A percentile compares a stretch with the other conserved stretches of the same genome.
These are phyloP conservation scores for Neodontobutis hainanensis DNA, from an alignment of 2,113 vertebrate species.

Conservation along the genomic window DNA sequence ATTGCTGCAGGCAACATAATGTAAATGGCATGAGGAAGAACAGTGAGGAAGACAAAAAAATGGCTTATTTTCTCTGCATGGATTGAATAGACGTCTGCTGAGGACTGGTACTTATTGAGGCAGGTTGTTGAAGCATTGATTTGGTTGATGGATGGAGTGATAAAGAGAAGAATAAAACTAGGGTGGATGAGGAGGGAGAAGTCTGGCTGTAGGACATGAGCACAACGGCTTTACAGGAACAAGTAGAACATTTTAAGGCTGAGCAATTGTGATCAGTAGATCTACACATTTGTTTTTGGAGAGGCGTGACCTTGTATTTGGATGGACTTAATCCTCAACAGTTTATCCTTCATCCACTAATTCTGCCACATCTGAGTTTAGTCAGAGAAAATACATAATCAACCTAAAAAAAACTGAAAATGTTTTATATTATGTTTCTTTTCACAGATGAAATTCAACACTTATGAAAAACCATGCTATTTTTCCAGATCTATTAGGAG, in stretches of 20 bases:
- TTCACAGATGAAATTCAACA: background rate
- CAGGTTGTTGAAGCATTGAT: slow-evolving; percentile 21
- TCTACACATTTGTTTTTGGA: too few relatives aligned
- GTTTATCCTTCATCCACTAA: too few relatives aligned
- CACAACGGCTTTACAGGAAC: slow-evolving; percentile 20
- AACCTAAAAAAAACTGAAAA: background rate
- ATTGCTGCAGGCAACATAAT: background rate
- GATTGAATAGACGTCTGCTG: background rate
- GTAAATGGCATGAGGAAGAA: background rate
- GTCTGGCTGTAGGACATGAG: slow-evolving; percentile 28
- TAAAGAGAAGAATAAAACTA: slow-evolving; percentile 30
- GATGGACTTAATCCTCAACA: too few relatives aligned
- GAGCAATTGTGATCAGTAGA: background rate
- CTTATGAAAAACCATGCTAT: background rate
- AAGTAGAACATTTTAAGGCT: slow-evolving; percentile 8
- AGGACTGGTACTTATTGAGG: slow-evolving; percentile 12
- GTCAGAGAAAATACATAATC: too few relatives aligned
- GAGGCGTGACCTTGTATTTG: too few relatives aligned
- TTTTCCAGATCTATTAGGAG: background rate
- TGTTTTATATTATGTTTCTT: background rate
- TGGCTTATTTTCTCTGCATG: background rate
- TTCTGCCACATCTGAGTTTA: too few relatives aligned
- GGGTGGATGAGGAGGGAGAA: background rate
- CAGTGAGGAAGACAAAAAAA: background rate
- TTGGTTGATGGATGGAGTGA: slow-evolving; percentile 49